Base-by-base conservation (phyloP, 2,888 invertebrate species). In the Agonopterix heracliana region DNA sequence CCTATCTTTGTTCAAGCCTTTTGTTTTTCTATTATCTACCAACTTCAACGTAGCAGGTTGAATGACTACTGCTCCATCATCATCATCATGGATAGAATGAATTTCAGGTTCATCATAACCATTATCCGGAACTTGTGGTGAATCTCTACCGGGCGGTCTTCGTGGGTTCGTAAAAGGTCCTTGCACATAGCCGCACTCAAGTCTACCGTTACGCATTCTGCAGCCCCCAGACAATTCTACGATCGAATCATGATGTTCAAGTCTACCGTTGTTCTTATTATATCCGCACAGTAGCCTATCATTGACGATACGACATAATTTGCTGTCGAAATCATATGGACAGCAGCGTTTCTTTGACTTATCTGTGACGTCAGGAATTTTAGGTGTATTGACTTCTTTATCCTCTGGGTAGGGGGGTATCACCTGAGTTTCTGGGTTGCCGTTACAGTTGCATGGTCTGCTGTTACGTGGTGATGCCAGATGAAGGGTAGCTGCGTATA, bases 171-270 rank as follows among this genome's bases (percentile, higher is more conserved):
- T 63, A 38, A 61, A 84, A 2, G 82, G 84, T 1, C 61, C 66
- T 7, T 69, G 52, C 2, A 64, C 52, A 51, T 86, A 85, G 0
- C 85, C 85, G 55, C 85, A 85, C 57, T 84, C 85, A 13, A 85
- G 42, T 53, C 84, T 74, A 1, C 77, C 78, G 9, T 64, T 66
- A n/a, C 74, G 66, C 34, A 83, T 46, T 11, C 76, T 67, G 51
- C 85, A 86, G 0, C 75, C 79, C 38, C 68, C 68, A n/a, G 63
- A 54, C 12, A 81, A 48, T 1, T 65, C 50, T 3, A 59, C 26
- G 0, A 55, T 48, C 0, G 38, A 50, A 14, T 69, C 54, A 3
- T 64, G 56, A 43, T 57, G 61, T 3, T 52, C 42, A 5, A 69
- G 66, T 0, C 34, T 53, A 1, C 78, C 81, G 14, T 67, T 40